Evolutionary conservation across 1,140 invertebrate genomes (phyloP).

Genomic region (Caenorhabditis inopinata): DNA sequence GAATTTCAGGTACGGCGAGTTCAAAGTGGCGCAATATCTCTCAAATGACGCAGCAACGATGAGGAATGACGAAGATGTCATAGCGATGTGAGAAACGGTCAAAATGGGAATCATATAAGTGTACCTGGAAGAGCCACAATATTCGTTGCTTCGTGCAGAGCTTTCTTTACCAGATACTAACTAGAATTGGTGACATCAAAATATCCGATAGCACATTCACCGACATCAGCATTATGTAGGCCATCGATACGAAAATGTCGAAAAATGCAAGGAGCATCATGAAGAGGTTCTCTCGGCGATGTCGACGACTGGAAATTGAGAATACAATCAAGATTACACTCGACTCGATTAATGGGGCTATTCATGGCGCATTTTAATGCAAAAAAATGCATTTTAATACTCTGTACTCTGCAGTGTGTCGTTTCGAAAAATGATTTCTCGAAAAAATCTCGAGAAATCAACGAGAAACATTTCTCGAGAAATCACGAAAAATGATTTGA

Average conservation of each 20-base stretch:
- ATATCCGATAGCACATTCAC: slow-evolving; percentile 62
- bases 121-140: slow-evolving; percentile 50
- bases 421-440: no score
- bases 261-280: slow-evolving; percentile 62
- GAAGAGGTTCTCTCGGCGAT: slow-evolving; percentile 58
- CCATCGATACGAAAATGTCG: slow-evolving; percentile 60
- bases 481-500: no score
- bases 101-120: slow-evolving; percentile 62
- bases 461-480: no score
- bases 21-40: slow-evolving; percentile 57
- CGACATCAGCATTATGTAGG: slow-evolving; percentile 62
- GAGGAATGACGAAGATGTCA: slow-evolving; percentile 61
- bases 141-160: no score
- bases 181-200: slow-evolving; percentile 50
- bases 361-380: no score
- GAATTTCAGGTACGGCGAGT: slow-evolving; percentile 41
- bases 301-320: slow-evolving; percentile 45
- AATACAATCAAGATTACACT: neutral
- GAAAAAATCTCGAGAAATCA: no score
- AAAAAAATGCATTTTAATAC: no score
- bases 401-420: no score
- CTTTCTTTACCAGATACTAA: slow-evolving; percentile 53
- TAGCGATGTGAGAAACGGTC: slow-evolving; percentile 62
- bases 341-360: no score
- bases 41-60: slow-evolving; percentile 63